Evolutionary conservation across 2,888 invertebrate genomes (phyloP).

Genomic region (Axea sp.): DNA sequence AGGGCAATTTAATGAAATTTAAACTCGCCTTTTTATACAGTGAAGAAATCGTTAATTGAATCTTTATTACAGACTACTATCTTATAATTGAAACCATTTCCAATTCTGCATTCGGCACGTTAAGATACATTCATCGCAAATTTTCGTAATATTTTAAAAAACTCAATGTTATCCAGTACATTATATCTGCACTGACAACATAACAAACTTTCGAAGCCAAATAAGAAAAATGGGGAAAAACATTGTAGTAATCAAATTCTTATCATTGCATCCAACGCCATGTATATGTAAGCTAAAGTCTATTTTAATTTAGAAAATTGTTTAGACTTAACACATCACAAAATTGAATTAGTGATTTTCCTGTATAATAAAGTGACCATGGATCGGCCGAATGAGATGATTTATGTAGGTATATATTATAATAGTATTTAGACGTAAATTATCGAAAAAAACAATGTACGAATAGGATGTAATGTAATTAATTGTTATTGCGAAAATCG

Average conservation of each 20-base stretch:
- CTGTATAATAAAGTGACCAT: conserved; percentile 72
- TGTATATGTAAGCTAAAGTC: conserved; percentile 67
- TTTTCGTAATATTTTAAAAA: too few relatives aligned
- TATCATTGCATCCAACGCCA: conserved; percentile 59
- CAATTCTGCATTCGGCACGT: too few relatives aligned
- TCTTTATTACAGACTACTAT: too few relatives aligned
- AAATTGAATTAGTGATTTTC: conserved; percentile 74
- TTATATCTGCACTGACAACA: conserved; percentile 72
- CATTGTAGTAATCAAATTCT: conserved; percentile 67
- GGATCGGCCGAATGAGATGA: conserved; percentile 67
- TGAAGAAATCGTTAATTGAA: too few relatives aligned
- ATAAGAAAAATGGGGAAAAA: conserved; percentile 45
- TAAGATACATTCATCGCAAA: too few relatives aligned
- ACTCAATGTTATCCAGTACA: conserved; percentile 67
- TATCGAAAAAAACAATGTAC: conserved; percentile 63
- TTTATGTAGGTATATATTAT: conserved; percentile 66
- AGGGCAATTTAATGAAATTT: too few relatives aligned
- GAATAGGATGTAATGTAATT: conserved; percentile 71
- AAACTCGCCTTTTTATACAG: conserved; percentile 52
- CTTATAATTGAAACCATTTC: conserved; percentile 43
- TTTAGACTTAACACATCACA: conserved; percentile 70
- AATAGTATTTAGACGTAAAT: conserved; percentile 69
- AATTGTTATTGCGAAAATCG: conserved; percentile 68
- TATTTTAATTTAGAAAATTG: conserved; percentile 72
- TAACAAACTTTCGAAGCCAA: conserved; percentile 69